These are phyloP conservation scores for Strix uralensis DNA, from an alignment of 2,113 vertebrate genomes.

Conservation along the genomic window DNA sequence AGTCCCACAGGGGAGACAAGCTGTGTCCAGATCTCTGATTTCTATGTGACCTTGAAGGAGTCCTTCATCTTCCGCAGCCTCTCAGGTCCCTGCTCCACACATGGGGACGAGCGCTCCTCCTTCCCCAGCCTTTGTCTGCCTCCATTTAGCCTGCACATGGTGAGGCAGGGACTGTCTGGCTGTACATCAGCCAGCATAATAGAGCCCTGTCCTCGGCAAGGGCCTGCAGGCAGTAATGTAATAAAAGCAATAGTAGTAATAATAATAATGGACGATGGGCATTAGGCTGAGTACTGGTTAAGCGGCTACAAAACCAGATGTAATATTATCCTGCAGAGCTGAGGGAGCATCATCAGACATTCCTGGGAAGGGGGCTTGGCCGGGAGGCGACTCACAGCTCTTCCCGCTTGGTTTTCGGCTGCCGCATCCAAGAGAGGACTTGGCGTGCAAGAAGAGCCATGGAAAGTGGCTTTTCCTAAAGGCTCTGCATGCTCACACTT, in stretches of 20 bases:
- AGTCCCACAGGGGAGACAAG: not conserved
- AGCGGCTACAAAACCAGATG: slow-evolving; percentile 48
- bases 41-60: not conserved
- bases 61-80: not conserved
- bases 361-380: slow-evolving; percentile 45
- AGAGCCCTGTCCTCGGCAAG: not conserved
- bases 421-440: not conserved
- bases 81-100: not conserved
- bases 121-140: slow-evolving; percentile 31
- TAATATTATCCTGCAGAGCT: slow-evolving; percentile 44
- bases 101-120: not conserved
- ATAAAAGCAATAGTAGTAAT: slow-evolving; percentile 63
- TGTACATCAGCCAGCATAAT: slow-evolving; percentile 48
- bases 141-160: slow-evolving; percentile 10
- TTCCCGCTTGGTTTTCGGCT: not conserved
- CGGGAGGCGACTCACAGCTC: not conserved
- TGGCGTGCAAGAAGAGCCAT: not conserved
- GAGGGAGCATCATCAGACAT: slow-evolving; percentile 44
- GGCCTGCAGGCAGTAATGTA: slow-evolving; percentile 55
- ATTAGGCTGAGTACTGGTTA: slow-evolving; percentile 64
- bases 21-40: not conserved
- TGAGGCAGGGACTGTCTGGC: slow-evolving; percentile 23
- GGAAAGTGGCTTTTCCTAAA: not conserved
- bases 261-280: slow-evolving; percentile 65
- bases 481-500: accelerated